Base-by-base conservation (phyloP, 2,113 vertebrate genomes). In the Pelobates fuscus region DNA sequence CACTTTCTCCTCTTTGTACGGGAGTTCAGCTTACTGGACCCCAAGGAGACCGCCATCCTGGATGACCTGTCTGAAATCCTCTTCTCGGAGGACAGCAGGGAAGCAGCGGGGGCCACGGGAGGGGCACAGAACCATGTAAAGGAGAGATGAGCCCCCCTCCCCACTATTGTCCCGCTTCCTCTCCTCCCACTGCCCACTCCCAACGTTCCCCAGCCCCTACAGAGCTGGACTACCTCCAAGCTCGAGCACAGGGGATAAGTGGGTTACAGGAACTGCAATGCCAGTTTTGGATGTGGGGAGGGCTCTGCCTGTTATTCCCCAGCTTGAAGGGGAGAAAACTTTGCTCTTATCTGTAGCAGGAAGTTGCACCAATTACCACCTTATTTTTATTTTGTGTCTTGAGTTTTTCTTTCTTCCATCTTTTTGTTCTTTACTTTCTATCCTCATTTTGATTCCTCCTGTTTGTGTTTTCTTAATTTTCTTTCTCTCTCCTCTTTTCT, bases 1-100 rank as follows among this genome's bases (percentile, higher is more conserved):
- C 97, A 98, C 91, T 99, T 98, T 94, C 94, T 98, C 82, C 93
- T 98, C 88, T 99, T 98, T 82, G 91, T 96, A 88, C 91, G 97
- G 87, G 96, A 98, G 85, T 99, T 99, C 93, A 96, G 93, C 88
- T 90, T 99, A 90, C 93, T 99, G 67, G 97, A 99, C 89, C 93
- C 95, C 88, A 98, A 98, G 93, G 97, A 98, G 89, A 97, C 93
- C 81, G 93, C 94, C 83, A 90, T 98, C 90, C 96, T 98, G 96
- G 96, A 98, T 26, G 97, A 99, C 93, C 94, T 98, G 89, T 95
- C 95, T 0, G 96, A 98, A 89, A 89, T 94, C 87, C 94, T 99
- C 85, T 98, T 95, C 88, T 88, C 85, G 83, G 92, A 90, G 70
- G 74, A 86, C 0, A 74, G 78, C 2, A 55, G 80, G 83, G 84